Percentiles rank a stretch among this genome's conserved stretches.
These are phyloP conservation scores for Arnoldichthys spilopterus DNA, from an alignment of 2,797 vertebrate species.

Conservation along the genomic window DNA sequence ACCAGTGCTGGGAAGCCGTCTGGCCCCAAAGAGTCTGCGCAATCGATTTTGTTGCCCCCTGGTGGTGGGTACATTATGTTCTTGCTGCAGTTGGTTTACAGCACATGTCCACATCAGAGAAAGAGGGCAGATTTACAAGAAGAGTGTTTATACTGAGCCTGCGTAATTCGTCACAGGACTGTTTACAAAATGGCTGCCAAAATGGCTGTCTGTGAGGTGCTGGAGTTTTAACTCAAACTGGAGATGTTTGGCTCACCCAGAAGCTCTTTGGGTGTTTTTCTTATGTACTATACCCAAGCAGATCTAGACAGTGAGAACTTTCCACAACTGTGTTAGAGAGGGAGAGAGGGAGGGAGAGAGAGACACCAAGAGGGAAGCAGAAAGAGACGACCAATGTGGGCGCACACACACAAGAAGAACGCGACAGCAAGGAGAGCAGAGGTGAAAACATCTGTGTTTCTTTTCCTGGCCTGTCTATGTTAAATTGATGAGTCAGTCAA, in stretches of 20 bases:
- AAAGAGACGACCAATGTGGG: neutral
- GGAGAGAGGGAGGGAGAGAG: neutral
- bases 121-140: slow-evolving; percentile 27
- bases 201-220: slow-evolving; percentile 9
- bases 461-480: slow-evolving; percentile 40
- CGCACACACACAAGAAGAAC: too few species aligned
- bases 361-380: too few species aligned
- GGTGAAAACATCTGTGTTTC: slow-evolving; percentile 50
- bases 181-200: slow-evolving; percentile 47
- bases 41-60: slow-evolving; percentile 32
- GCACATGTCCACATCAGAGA: slow-evolving; percentile 34
- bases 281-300: neutral
- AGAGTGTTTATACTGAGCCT: slow-evolving; percentile 34
- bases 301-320: slow-evolving; percentile 7
- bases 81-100: neutral
- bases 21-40: neutral
- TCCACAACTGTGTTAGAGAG: slow-evolving; percentile 8
- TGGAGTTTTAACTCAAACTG: slow-evolving; percentile 39
- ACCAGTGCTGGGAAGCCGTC: slow-evolving; percentile 16
- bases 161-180: slow-evolving; percentile 30
- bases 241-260: slow-evolving; percentile 51
- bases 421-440: neutral
- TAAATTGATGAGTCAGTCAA: slow-evolving; percentile 51
- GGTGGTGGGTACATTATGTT: slow-evolving; percentile 37
- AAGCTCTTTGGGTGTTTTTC: slow-evolving; percentile 33